Percentiles rank a stretch among this genome's conserved stretches.
Evolutionary conservation across 2,888 invertebrate genomes (phyloP).

Genomic region (Torymus texanus): DNA sequence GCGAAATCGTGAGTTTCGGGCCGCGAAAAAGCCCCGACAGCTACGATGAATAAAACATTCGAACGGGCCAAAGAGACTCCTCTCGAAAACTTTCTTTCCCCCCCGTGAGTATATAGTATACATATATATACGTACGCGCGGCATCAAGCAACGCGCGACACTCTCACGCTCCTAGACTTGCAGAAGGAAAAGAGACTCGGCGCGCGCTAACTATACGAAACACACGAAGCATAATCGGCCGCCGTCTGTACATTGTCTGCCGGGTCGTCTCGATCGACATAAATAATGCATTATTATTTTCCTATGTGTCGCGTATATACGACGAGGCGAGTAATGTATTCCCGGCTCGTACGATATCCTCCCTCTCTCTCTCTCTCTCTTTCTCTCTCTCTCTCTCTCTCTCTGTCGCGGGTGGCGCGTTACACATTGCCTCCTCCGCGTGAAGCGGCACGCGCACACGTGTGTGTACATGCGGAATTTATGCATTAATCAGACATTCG

Average conservation of each 20-base stretch:
- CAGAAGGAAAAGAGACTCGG: not conserved
- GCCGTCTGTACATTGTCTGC: constrained; percentile 68
- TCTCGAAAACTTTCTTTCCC: not conserved
- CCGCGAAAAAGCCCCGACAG: not conserved
- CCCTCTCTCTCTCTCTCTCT: constrained; percentile 26
- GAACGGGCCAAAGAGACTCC: not conserved
- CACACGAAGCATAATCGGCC: constrained; percentile 56
- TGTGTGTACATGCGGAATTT: constrained; percentile 51
- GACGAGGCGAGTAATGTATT: constrained; percentile 60
- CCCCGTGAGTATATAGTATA: not conserved
- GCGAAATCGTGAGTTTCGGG: constrained; percentile 12
- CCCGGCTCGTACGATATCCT: constrained; percentile 62
- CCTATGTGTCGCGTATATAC: constrained; percentile 56
- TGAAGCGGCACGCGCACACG: not conserved
- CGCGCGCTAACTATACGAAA: not conserved
- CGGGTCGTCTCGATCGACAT: constrained; percentile 57
- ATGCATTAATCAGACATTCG: constrained; percentile 55
- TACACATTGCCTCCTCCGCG: not conserved
- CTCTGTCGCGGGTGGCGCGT: not conserved
- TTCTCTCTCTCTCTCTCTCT: too few relatives aligned
- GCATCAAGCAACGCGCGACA: too few relatives aligned
- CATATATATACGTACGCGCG: not conserved
- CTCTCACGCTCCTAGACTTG: too few relatives aligned
- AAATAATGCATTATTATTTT: constrained; percentile 69
- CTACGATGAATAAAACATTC: constrained; percentile 12